phyloP scores from a whole-genome alignment of 2,888 invertebrate genomes.

The Drosophila mimica region DNA sequence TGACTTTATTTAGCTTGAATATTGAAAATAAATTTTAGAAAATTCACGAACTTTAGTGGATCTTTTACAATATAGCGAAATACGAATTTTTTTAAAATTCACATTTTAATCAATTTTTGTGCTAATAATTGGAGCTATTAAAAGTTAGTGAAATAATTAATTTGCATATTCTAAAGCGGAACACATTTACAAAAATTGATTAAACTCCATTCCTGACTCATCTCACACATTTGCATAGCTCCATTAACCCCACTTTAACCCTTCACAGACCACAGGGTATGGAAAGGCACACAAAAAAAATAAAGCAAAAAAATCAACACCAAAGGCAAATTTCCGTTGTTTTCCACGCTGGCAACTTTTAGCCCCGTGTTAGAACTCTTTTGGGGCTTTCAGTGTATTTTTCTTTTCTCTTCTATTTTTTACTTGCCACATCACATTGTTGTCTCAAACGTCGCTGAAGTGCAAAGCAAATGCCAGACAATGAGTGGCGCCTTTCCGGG shows the following conservation, averaged over 20 bases:
- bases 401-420: not conserved
- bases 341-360: conserved; percentile 41
- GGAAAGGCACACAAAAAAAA: not conserved
- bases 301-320: conserved; percentile 4
- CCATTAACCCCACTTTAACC: not conserved
- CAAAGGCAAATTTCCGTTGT: conserved; percentile 44
- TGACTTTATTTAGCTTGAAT: not conserved
- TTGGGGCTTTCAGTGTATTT: conserved; percentile 9
- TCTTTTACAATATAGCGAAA: too few species aligned
- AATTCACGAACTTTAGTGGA: not conserved
- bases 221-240: not conserved
- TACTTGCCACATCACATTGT: conserved; percentile 47
- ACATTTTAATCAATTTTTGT: not conserved
- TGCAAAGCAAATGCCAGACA: conserved; percentile 78
- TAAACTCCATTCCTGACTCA: not conserved
- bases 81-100: not conserved
- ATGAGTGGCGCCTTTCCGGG: conserved; percentile 63
- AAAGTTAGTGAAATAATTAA: not conserved
- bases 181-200: not conserved
- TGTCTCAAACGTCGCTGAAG: conserved; percentile 68
- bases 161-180: not conserved
- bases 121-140: not conserved
- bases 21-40: not conserved
- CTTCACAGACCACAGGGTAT: not conserved
- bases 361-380: conserved; percentile 26